Evolutionary conservation across 1,140 invertebrate species (phyloP).

Genomic region (Orussus abietinus): DNA sequence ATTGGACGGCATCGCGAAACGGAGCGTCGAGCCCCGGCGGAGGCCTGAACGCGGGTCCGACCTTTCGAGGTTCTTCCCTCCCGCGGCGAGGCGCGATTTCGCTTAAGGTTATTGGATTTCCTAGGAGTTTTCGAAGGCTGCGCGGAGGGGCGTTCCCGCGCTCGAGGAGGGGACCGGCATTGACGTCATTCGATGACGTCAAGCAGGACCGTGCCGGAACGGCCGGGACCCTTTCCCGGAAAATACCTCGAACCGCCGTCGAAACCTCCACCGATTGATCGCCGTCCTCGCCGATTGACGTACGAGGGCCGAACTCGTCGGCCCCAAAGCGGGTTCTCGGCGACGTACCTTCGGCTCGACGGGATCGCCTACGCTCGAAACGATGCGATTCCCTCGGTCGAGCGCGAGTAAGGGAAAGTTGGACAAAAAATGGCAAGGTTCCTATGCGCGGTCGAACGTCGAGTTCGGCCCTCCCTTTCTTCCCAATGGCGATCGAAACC

Average conservation of each 20-base stretch:
- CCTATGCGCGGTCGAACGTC: no score
- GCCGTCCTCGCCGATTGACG: no score
- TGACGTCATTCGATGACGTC: constrained; percentile 44
- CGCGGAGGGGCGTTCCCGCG: neutral
- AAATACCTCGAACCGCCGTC: constrained; percentile 2
- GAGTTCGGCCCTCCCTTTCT: no score
- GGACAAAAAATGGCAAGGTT: no score
- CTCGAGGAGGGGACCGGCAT: constrained; percentile 19
- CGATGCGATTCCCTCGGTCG: no score
- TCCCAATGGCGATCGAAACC: no score
- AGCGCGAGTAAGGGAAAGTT: no score
- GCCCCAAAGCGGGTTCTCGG: no score
- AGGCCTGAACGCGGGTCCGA: neutral
- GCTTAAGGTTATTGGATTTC: neutral
- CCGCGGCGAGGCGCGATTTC: neutral
- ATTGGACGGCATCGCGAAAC: no score
- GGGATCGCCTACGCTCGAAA: no score
- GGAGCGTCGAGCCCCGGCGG: neutral
- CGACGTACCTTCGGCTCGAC: no score
- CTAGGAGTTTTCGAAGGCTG: neutral
- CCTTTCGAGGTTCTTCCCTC: neutral
- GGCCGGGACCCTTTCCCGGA: constrained; percentile 13
- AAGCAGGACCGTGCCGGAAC: constrained; percentile 33
- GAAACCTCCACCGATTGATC: neutral
- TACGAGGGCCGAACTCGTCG: no score